Percentiles rank a stretch among this genome's conserved stretches.
phyloP scores from a whole-genome alignment of 2,888 invertebrate genomes.

The Stenotaenia linearis region DNA sequence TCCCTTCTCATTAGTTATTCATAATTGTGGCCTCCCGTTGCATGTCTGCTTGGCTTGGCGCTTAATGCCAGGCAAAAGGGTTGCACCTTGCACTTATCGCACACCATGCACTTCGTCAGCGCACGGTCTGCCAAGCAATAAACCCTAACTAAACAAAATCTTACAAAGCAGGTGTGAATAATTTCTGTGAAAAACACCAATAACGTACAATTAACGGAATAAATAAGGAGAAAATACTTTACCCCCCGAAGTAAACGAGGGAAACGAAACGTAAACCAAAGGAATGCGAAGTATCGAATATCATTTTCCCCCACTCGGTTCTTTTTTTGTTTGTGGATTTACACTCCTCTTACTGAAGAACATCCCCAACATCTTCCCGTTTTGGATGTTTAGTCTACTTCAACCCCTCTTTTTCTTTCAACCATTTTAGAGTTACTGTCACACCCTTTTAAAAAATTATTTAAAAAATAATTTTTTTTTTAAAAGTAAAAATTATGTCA shows the following conservation, averaged over 20 bases:
- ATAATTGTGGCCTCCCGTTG: conserved; percentile 19
- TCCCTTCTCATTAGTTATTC: conserved; percentile 19
- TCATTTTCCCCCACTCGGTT: neutral
- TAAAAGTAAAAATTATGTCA: neutral
- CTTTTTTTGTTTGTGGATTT: neutral
- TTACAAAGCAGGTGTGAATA: neutral
- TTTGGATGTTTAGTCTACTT: conserved; percentile 22
- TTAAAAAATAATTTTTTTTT: neutral
- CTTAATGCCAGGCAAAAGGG: conserved; percentile 4
- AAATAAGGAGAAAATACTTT: no score
- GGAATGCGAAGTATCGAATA: conserved; percentile 8
- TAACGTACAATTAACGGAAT: neutral
- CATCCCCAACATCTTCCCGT: conserved; percentile 3
- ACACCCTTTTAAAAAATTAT: neutral
- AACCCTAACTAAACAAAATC: conserved; percentile 2
- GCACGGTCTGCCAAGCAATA: neutral
- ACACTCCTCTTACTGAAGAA: neutral
- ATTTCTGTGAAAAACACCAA: neutral
- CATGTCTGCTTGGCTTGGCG: conserved; percentile 12
- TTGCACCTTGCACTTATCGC: conserved; percentile 26
- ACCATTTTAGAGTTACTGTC: neutral
- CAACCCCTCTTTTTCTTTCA: neutral
- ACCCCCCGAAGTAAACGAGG: neutral
- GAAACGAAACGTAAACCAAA: neutral
- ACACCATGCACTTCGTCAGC: neutral